phyloP scores from a whole-genome alignment of 2,113 vertebrate genomes.

The Corynorhinus townsendii region DNA sequence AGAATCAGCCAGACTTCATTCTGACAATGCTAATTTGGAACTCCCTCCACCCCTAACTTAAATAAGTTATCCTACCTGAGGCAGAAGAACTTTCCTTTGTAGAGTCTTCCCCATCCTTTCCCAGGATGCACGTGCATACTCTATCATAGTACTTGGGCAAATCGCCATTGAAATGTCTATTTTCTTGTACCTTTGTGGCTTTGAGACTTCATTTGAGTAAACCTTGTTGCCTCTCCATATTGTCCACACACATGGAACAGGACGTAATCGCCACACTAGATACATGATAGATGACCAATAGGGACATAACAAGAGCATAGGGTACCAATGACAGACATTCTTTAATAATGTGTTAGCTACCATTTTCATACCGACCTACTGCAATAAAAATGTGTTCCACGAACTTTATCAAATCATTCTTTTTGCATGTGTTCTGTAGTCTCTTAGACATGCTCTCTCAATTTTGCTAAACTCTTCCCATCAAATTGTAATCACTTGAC shows the following conservation, averaged over 20 bases:
- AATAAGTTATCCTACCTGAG: neutral
- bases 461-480: neutral
- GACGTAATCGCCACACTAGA: neutral
- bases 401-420: neutral
- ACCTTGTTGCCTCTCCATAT: neutral
- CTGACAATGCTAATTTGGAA: neutral
- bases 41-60: neutral
- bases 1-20: neutral
- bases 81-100: neutral
- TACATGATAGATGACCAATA: neutral
- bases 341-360: neutral
- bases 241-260: neutral
- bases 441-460: neutral
- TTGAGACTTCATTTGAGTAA: neutral
- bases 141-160: neutral
- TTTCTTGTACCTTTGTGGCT: neutral
- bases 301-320: neutral
- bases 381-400: neutral
- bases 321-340: neutral
- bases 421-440: neutral
- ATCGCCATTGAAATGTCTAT: neutral
- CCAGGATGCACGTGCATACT: rapidly evolving
- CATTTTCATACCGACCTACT: neutral
- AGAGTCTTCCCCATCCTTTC: neutral
- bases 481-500: neutral